A percentile compares a stretch with the other conserved stretches of the same genome.
These are phyloP conservation scores for Cryptus viduatorius DNA, from an alignment of 2,888 invertebrate species.

Conservation along the genomic window DNA sequence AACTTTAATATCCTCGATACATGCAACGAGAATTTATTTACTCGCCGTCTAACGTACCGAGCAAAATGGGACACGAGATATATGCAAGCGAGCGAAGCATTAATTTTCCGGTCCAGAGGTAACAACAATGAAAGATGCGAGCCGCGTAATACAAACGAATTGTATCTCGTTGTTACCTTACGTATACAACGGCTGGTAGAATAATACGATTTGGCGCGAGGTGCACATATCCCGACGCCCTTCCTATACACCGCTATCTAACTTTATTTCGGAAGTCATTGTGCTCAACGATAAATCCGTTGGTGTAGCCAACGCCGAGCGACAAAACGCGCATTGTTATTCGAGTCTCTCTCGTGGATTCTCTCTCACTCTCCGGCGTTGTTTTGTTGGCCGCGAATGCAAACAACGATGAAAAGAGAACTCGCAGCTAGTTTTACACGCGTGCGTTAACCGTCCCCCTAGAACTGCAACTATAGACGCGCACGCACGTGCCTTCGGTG, in stretches of 20 bases:
- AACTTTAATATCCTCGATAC: background rate
- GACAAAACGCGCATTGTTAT: slow-evolving; percentile 69
- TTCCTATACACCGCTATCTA: slow-evolving; percentile 48
- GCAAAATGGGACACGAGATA: background rate
- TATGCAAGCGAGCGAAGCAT: background rate
- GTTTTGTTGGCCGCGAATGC: slow-evolving; percentile 34
- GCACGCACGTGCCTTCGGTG: slow-evolving; percentile 63
- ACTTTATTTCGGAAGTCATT: slow-evolving; percentile 72
- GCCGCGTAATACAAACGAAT: slow-evolving; percentile 60
- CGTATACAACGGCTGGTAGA: slow-evolving; percentile 24
- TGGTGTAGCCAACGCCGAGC: slow-evolving; percentile 39
- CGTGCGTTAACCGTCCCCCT: slow-evolving; percentile 42
- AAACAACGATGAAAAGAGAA: slow-evolving; percentile 18
- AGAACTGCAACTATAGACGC: slow-evolving; percentile 26
- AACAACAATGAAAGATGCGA: slow-evolving; percentile 55
- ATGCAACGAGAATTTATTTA: background rate
- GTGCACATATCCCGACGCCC: background rate
- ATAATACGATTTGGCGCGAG: slow-evolving; percentile 62
- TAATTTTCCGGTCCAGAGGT: slow-evolving; percentile 7
- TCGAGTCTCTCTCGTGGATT: background rate
- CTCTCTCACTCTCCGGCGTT: slow-evolving; percentile 26
- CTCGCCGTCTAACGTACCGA: background rate
- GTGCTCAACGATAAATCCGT: slow-evolving; percentile 69
- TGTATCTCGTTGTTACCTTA: slow-evolving; percentile 31
- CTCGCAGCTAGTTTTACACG: slow-evolving; percentile 45